Evolutionary conservation across 1,140 invertebrate genomes (phyloP).

Genomic region (Drosophila albomicans): DNA sequence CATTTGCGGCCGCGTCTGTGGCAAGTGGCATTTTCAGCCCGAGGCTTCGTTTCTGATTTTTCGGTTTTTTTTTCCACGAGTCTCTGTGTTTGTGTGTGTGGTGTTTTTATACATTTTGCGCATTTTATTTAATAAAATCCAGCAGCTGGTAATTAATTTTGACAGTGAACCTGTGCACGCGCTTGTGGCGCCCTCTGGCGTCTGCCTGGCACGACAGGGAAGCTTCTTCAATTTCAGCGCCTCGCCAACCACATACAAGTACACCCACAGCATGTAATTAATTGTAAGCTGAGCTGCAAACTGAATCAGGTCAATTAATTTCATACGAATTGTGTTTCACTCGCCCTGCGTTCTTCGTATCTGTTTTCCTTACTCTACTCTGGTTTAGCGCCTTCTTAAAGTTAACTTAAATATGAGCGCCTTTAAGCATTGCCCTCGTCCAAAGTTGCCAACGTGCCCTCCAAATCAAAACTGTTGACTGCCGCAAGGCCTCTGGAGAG

Average conservation of each 20-base stretch:
- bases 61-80: slow-evolving; percentile 21
- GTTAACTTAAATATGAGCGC: slow-evolving; percentile 10
- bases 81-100: slow-evolving; percentile 6
- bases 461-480: slow-evolving; percentile 54
- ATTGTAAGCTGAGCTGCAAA: slow-evolving; percentile 79
- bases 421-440: slow-evolving; percentile 27
- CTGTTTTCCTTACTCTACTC: not conserved
- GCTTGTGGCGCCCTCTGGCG: slow-evolving; percentile 34
- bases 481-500: slow-evolving; percentile 7
- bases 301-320: slow-evolving; percentile 84
- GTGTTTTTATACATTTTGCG: slow-evolving; percentile 56
- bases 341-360: too few species aligned
- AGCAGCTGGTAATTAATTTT: slow-evolving; percentile 80
- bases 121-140: slow-evolving; percentile 79
- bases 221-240: slow-evolving; percentile 61
- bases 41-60: slow-evolving; percentile 40
- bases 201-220: slow-evolving; percentile 14
- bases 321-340: slow-evolving; percentile 49
- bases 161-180: slow-evolving; percentile 77
- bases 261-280: slow-evolving; percentile 66
- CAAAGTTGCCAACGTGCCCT: slow-evolving; percentile 5
- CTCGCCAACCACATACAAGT: not conserved
- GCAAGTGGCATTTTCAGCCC: slow-evolving; percentile 47
- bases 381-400: slow-evolving; percentile 19
- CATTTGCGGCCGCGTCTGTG: slow-evolving; percentile 52